A percentile compares a stretch with the other conserved stretches of the same genome.
Conservation (phyloP, 2,888 invertebrate species). For the Dasypogon diadema region DNA sequence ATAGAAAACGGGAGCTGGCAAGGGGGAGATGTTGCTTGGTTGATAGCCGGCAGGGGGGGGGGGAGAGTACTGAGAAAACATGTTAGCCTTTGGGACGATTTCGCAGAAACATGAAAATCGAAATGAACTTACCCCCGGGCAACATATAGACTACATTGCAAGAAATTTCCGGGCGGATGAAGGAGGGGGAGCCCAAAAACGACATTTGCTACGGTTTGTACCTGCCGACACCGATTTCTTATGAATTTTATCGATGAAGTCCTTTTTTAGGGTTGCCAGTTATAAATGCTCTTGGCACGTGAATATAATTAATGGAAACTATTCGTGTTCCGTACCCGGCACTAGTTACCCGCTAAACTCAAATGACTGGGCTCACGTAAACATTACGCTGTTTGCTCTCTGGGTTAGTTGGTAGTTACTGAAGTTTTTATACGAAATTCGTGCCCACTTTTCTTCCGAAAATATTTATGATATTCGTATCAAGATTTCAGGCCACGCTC, state of each 20-base stretch:
- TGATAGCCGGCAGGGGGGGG: neutral
- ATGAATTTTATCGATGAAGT: conserved; percentile 47
- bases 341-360: neutral
- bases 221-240: conserved; percentile 44
- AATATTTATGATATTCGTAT: conserved; percentile 20
- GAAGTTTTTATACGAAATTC: no score
- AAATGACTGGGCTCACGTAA: conserved; percentile 10
- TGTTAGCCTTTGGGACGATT: conserved; percentile 21
- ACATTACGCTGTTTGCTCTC: neutral
- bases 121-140: conserved; percentile 3
- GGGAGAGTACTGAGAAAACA: neutral
- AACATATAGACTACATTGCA: neutral
- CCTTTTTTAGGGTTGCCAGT: conserved; percentile 26
- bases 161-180: neutral
- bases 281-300: conserved; percentile 5
- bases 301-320: conserved; percentile 13
- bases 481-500: conserved; percentile 5
- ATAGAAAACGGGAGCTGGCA: conserved; percentile 32
- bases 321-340: neutral
- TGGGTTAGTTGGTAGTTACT: conserved; percentile 25
- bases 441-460: neutral
- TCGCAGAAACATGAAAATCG: conserved; percentile 37
- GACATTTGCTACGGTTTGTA: conserved; percentile 33
- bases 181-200: conserved; percentile 7
- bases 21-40: neutral